A percentile compares a stretch with the other conserved stretches of the same genome.
phyloP scores from a whole-genome alignment of 2,113 vertebrate species.

The Myotis lucifugus region DNA sequence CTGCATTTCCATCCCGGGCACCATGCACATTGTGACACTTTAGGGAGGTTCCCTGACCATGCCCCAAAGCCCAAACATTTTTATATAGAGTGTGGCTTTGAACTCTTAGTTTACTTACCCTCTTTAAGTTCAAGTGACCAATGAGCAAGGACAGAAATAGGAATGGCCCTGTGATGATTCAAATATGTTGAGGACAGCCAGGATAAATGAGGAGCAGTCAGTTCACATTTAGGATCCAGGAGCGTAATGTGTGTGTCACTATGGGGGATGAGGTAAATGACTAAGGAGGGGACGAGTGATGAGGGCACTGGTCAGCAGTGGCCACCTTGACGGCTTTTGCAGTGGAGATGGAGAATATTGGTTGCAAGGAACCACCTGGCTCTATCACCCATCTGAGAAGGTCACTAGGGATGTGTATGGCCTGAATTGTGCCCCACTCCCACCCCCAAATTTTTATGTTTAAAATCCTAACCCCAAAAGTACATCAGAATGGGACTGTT shows the following conservation, averaged over 20 bases:
- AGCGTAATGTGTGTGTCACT: neutral
- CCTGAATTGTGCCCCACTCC: neutral
- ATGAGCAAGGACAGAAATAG: neutral
- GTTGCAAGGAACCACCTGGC: neutral
- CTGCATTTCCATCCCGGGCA: neutral
- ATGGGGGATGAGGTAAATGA: neutral
- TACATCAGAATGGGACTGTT: neutral
- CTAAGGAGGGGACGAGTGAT: neutral
- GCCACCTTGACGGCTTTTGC: neutral
- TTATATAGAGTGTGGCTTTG: neutral
- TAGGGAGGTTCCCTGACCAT: neutral
- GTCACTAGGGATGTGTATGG: neutral
- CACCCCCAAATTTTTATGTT: neutral
- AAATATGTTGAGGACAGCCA: neutral
- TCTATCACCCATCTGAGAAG: neutral
- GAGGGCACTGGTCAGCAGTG: rapidly evolving
- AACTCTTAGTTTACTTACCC: neutral
- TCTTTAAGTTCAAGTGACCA: slow-evolving; percentile 18
- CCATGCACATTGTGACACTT: neutral
- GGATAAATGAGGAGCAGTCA: neutral
- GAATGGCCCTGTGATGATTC: slow-evolving; percentile 47
- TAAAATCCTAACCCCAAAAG: neutral
- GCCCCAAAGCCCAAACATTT: neutral
- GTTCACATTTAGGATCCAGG: neutral
- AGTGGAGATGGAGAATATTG: neutral